phyloP scores from a whole-genome alignment of 2,888 invertebrate species.

The Osmoderma eremita region DNA sequence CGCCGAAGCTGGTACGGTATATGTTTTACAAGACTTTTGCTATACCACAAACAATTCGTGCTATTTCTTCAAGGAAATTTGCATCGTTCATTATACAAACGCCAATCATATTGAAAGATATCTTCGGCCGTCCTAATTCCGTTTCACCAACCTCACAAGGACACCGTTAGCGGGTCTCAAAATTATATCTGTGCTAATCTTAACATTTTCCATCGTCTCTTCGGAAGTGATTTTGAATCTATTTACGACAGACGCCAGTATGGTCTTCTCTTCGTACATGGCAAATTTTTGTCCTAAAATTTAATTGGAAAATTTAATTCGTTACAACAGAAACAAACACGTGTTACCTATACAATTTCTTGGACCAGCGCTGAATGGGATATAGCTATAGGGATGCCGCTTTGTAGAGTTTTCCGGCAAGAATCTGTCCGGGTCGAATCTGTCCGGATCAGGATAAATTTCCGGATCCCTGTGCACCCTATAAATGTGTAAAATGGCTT shows the following conservation, averaged over 20 bases:
- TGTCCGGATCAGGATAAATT: slow-evolving; percentile 20
- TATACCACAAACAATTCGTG: no score
- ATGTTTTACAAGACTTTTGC: no score
- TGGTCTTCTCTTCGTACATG: slow-evolving; percentile 51
- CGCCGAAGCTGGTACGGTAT: no score
- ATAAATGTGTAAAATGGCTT: slow-evolving; percentile 29
- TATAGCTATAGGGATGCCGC: slow-evolving; percentile 37
- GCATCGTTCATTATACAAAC: no score
- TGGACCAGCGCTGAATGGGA: slow-evolving; percentile 40
- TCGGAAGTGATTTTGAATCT: slow-evolving; percentile 49
- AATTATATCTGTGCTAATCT: slow-evolving; percentile 45
- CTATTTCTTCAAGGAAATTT: no score
- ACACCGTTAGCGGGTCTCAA: slow-evolving; percentile 50
- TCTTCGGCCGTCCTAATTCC: not conserved
- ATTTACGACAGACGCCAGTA: slow-evolving; percentile 50
- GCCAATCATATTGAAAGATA: not conserved
- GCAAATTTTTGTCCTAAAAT: slow-evolving; percentile 53
- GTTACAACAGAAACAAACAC: no score
- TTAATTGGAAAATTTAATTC: not conserved
- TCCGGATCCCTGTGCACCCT: slow-evolving; percentile 29
- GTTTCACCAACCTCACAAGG: slow-evolving; percentile 47
- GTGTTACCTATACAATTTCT: slow-evolving; percentile 40
- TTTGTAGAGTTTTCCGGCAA: slow-evolving; percentile 33
- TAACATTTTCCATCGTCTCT: slow-evolving; percentile 48
- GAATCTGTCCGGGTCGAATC: slow-evolving; percentile 38